phyloP scores from a whole-genome alignment of 2,113 vertebrate species.

The Bettongia penicillata region DNA sequence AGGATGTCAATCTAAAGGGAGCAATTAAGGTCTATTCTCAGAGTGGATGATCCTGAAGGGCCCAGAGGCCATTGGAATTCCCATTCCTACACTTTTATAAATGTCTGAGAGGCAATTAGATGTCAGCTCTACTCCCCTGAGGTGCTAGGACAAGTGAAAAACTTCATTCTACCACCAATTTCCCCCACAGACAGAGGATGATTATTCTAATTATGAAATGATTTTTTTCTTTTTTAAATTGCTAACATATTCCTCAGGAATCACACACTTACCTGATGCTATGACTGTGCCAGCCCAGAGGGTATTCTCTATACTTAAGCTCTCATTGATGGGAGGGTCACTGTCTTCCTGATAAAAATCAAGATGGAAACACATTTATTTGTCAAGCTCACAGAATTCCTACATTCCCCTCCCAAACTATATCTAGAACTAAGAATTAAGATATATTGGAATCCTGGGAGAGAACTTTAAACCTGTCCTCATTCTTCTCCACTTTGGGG shows the following conservation, averaged over 20 bases:
- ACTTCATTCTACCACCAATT: conserved; percentile 77
- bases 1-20: conserved; percentile 72
- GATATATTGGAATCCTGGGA: background rate
- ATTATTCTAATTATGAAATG: conserved; percentile 80
- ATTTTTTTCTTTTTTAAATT: conserved; percentile 78
- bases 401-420: background rate
- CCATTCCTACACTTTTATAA: conserved; percentile 69
- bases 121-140: conserved; percentile 66
- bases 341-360: conserved; percentile 91
- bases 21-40: conserved; percentile 79
- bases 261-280: conserved; percentile 90
- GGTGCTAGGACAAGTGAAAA: conserved; percentile 74
- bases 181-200: conserved; percentile 80
- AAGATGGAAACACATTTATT: background rate
- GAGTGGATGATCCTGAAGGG: conserved; percentile 63
- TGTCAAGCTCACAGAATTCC: fast-evolving
- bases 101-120: conserved; percentile 73
- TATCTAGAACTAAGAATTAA: background rate
- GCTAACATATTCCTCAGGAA: conserved; percentile 78
- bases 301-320: conserved; percentile 97
- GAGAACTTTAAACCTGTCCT: background rate
- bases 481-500: background rate
- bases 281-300: conserved; percentile 98
- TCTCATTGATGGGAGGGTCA: conserved; percentile 96
- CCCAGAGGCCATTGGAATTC: conserved; percentile 70